Percentiles rank a stretch among this genome's conserved stretches.
phyloP scores from a whole-genome alignment of 2,888 invertebrate species.

The Drosophila kuntzei region DNA sequence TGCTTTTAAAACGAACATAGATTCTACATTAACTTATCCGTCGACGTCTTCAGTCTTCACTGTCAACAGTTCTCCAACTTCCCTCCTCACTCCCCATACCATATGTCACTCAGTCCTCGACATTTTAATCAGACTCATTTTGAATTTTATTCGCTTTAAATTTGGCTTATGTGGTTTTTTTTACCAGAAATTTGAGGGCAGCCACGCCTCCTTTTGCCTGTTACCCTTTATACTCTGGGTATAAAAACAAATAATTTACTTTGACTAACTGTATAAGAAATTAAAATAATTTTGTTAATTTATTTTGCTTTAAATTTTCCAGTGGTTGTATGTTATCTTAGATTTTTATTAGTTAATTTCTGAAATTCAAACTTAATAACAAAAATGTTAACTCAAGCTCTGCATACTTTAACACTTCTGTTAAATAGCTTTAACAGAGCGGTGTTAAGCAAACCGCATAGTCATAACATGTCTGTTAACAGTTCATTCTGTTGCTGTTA shows the following conservation, averaged over 20 bases:
- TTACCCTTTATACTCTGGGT: too few species aligned
- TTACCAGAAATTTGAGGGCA: too few species aligned
- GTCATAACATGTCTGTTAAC: conserved; percentile 5
- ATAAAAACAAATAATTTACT: too few species aligned
- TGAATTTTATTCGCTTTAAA: neutral
- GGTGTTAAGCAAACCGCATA: neutral
- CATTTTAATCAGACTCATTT: neutral
- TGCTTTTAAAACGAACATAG: conserved; percentile 74
- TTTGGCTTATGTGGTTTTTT: too few species aligned
- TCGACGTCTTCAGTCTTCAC: conserved; percentile 27
- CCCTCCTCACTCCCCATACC: neutral
- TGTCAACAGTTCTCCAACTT: neutral
- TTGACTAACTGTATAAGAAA: too few species aligned
- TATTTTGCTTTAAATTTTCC: too few species aligned
- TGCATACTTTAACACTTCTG: neutral
- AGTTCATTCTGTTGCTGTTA: conserved; percentile 23
- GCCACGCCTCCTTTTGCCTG: too few species aligned
- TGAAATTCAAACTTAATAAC: neutral
- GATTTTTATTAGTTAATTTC: too few species aligned
- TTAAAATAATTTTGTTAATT: too few species aligned
- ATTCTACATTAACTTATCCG: conserved; percentile 76
- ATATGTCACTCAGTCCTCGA: neutral
- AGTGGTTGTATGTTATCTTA: too few species aligned
- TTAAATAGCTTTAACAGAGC: neutral
- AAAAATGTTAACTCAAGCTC: neutral